These are phyloP conservation scores for Acleris emargana DNA, from an alignment of 2,888 invertebrate species.

Conservation along the genomic window DNA sequence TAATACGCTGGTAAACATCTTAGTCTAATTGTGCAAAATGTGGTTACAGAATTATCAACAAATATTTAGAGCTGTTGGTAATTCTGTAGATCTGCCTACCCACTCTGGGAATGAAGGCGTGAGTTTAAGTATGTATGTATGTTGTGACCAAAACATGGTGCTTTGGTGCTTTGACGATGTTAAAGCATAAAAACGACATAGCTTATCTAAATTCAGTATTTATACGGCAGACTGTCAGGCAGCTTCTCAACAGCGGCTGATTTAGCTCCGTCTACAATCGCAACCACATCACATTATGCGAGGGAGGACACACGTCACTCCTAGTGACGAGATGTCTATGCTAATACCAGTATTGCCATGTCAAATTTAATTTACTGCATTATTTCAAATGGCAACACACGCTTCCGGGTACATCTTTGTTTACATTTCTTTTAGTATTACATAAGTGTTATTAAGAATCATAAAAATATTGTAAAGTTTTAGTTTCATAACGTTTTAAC, in stretches of 20 bases:
- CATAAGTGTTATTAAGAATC: slow-evolving; percentile 14
- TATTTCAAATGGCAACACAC: slow-evolving; percentile 12
- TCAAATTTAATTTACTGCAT: slow-evolving; percentile 33
- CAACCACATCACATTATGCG: slow-evolving; percentile 22
- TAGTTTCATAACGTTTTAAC: slow-evolving; percentile 15
- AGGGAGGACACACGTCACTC: slow-evolving; percentile 31
- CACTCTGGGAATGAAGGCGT: no score
- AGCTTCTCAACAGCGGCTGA: slow-evolving; percentile 13
- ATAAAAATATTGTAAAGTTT: slow-evolving; percentile 1
- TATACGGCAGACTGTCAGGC: slow-evolving; percentile 19
- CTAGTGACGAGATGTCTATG: slow-evolving; percentile 30
- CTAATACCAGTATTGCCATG: slow-evolving; percentile 19
- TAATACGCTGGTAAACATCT: no score
- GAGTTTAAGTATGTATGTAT: no score
- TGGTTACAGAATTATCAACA: no score
- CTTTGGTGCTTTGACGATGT: no score
- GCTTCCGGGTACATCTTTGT: slow-evolving; percentile 21
- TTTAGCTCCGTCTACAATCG: slow-evolving; percentile 27
- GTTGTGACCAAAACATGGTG: no score
- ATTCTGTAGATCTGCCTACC: no score
- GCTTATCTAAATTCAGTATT: slow-evolving; percentile 5
- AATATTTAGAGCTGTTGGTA: no score
- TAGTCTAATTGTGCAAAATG: no score
- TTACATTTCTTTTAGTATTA: slow-evolving; percentile 13
- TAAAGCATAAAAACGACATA: no score